Conservation (phyloP, 1,140 invertebrate genomes). For the Mamestra configurata region DNA sequence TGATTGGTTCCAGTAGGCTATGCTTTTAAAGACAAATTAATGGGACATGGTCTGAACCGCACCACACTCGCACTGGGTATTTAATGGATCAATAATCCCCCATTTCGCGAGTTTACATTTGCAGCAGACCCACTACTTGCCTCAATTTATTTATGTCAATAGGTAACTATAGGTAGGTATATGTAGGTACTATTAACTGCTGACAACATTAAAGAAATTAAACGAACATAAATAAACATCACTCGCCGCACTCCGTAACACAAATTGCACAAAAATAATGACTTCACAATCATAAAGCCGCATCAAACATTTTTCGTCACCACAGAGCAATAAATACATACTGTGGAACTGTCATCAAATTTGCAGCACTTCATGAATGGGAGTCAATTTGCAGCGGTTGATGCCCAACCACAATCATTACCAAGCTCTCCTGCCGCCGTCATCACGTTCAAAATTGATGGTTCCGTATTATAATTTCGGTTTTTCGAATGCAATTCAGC, state of each 20-base stretch:
- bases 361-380: constrained; percentile 44
- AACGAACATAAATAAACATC: neutral
- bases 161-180: no score
- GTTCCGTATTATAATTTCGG: neutral
- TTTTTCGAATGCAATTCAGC: constrained; percentile 12
- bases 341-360: constrained; percentile 45
- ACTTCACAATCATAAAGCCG: neutral
- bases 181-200: no score
- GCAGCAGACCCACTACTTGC: no score
- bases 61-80: no score
- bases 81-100: no score
- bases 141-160: no score
- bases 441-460: constrained; percentile 45
- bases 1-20: no score
- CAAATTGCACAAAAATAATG: constrained; percentile 2
- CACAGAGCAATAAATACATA: constrained; percentile 51
- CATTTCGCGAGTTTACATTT: no score
- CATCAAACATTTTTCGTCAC: constrained; percentile 40
- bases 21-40: no score
- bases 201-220: neutral
- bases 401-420: constrained; percentile 39
- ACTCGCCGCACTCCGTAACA: neutral
- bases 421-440: constrained; percentile 26
- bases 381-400: constrained; percentile 48
- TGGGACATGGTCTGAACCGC: no score